Percentiles rank a stretch among this genome's conserved stretches.
phyloP scores from a whole-genome alignment of 1,140 invertebrate genomes.

The Drosophila orena region DNA sequence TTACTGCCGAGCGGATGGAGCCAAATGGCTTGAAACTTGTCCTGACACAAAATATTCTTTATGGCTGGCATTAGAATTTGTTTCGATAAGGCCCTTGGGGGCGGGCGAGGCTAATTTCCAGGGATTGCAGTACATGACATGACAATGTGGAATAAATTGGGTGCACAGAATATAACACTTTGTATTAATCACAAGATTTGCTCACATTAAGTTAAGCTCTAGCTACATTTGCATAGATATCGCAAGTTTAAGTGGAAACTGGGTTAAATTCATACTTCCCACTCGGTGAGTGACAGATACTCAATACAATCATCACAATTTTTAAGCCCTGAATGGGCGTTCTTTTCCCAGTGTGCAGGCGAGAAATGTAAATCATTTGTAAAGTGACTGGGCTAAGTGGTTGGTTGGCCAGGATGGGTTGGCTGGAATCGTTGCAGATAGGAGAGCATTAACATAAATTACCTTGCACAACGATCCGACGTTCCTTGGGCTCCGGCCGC shows the following conservation, averaged over 20 bases:
- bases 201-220: no score
- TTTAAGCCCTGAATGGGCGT: neutral
- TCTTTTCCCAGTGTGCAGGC: conserved; percentile 26
- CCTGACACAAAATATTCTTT: conserved; percentile 43
- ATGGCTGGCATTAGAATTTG: conserved; percentile 56
- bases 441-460: conserved; percentile 77
- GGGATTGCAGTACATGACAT: conserved; percentile 13
- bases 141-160: conserved; percentile 75
- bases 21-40: conserved; percentile 55
- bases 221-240: no score
- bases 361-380: conserved; percentile 79
- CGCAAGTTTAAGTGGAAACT: no score
- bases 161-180: conserved; percentile 14
- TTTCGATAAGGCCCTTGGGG: conserved; percentile 32
- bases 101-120: conserved; percentile 40
- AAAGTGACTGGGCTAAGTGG: conserved; percentile 65
- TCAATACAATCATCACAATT: no score
- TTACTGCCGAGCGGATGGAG: conserved; percentile 62
- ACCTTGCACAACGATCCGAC: conserved; percentile 65
- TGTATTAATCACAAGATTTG: no score
- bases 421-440: conserved; percentile 55
- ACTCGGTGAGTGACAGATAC: no score
- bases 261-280: no score
- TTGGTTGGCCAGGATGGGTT: conserved; percentile 29
- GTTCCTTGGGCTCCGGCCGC: conserved; percentile 43